These are phyloP conservation scores for Trinectes maculatus DNA, from an alignment of 2,113 vertebrate genomes.

Conservation along the genomic window DNA sequence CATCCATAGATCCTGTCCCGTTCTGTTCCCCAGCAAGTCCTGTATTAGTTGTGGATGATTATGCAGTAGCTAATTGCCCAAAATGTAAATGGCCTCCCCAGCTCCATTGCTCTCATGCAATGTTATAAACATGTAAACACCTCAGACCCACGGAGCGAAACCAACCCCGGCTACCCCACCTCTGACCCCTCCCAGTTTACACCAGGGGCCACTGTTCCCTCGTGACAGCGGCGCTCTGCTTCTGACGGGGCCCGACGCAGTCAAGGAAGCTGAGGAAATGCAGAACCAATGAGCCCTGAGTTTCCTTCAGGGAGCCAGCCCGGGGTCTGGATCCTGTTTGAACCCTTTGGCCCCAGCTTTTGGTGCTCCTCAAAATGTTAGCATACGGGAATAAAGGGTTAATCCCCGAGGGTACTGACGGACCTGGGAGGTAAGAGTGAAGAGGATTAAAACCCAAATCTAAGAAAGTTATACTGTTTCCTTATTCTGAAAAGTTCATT, in stretches of 20 bases:
- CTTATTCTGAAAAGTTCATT: background rate
- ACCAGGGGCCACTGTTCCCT: slow-evolving; percentile 39
- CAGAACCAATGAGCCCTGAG: slow-evolving; percentile 47
- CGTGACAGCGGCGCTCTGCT: slow-evolving; percentile 1
- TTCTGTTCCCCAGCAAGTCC: slow-evolving; percentile 23
- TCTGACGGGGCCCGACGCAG: slow-evolving; percentile 48
- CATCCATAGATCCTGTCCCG: slow-evolving; percentile 2
- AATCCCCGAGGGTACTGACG: slow-evolving; percentile 24
- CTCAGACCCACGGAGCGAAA: slow-evolving; percentile 49
- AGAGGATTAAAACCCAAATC: background rate
- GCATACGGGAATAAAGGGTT: slow-evolving; percentile 29
- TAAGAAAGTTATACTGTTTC: background rate
- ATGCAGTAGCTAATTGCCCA: slow-evolving; percentile 17
- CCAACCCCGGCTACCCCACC: slow-evolving; percentile 57
- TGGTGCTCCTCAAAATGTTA: slow-evolving; percentile 53
- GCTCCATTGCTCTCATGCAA: slow-evolving; percentile 7
- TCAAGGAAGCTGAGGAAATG: slow-evolving; percentile 61
- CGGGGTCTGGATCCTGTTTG: slow-evolving; percentile 50
- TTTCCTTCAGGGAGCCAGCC: slow-evolving; percentile 56
- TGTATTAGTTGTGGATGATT: slow-evolving; percentile 18
- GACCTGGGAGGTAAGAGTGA: slow-evolving; percentile 24
- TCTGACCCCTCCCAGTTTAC: slow-evolving; percentile 45
- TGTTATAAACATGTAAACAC: slow-evolving; percentile 59
- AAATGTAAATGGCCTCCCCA: slow-evolving; percentile 23
- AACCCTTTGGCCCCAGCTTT: slow-evolving; percentile 51